These are phyloP conservation scores for Phania funesta DNA, from an alignment of 2,888 invertebrate species.

Conservation along the genomic window DNA sequence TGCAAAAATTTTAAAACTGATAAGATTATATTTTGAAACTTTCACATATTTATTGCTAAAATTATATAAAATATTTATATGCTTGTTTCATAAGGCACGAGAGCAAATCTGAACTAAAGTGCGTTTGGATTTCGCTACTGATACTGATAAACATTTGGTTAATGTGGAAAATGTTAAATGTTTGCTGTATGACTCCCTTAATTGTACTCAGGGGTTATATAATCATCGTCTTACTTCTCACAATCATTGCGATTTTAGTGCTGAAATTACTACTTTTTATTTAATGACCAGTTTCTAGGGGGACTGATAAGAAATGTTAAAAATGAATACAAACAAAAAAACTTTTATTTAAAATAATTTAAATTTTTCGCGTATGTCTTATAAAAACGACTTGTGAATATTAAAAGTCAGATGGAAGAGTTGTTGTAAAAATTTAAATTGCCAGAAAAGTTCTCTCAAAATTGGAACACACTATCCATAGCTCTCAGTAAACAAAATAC, in stretches of 20 bases:
- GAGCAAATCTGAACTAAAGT: not conserved
- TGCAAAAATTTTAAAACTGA: slow-evolving; percentile 31
- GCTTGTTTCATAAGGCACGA: not conserved
- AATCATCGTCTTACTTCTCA: slow-evolving; percentile 7
- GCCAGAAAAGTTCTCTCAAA: no score
- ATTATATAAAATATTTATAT: slow-evolving; percentile 9
- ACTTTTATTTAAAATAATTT: no score
- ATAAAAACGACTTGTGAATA: no score
- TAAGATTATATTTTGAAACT: slow-evolving; percentile 49
- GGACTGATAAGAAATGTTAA: slow-evolving; percentile 48
- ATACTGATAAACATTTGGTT: slow-evolving; percentile 58
- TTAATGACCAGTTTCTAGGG: slow-evolving; percentile 32
- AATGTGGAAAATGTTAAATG: not conserved
- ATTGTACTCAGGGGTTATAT: slow-evolving; percentile 42
- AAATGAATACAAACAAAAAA: not conserved
- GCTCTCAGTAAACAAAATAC: no score
- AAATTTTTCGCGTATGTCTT: no score
- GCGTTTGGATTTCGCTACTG: not conserved
- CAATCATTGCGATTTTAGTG: not conserved
- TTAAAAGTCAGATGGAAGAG: no score
- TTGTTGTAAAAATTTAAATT: no score
- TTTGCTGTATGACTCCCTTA: slow-evolving; percentile 3
- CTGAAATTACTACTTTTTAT: not conserved
- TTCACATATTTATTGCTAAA: slow-evolving; percentile 57
- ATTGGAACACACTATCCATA: no score